Base-by-base conservation (phyloP, 2,797 vertebrate species). In the Ceyx erithaca region DNA sequence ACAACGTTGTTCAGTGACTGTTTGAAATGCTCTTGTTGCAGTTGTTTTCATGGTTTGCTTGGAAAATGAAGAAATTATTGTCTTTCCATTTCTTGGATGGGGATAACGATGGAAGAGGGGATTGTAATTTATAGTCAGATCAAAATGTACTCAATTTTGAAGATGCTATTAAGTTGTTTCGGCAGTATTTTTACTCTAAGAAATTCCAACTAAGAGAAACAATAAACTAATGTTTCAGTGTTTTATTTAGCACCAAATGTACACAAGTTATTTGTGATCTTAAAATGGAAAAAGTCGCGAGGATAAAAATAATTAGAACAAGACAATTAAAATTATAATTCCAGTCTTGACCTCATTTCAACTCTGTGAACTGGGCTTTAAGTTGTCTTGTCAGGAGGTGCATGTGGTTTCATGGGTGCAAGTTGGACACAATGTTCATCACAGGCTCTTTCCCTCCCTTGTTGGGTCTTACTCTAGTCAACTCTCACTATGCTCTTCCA, bases 221-320 rank as follows among this genome's bases (percentile, higher is more conserved):
- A 93, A 85, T 87, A 85, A 94, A 92, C 43, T 85, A 63, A 52
- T 83, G 69, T 85, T 40, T 78, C 66, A 70, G 18, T 80, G 51
- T 89, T 93, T 82, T 87, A 62, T 78, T 92, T 89, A 89, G 72
- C 83, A 93, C 63, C 59, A 92, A 19, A 81, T 91, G 62, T 87
- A 66, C 52, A 63, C 43, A 92, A 91, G 35, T 80, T 92, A 78
- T 89, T 92, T 94, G 79, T 73, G 79, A 69, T 78, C 31, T 52
- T 45, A 79, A 35, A 92, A 80, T 35, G 45, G 72, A 87, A 82
- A 79, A 92, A 62, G 28, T 61, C 19, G 63, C 64, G 33, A 73
- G 33, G 19, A 63, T 66, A 23, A 66, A 81, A 82, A 73, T 40
- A 66, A 48, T 13, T 20, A 76, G 61, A 89, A 75, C 21, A 58